Base-by-base conservation (phyloP, 2,888 invertebrate species). In the Melanchra persicariae region DNA sequence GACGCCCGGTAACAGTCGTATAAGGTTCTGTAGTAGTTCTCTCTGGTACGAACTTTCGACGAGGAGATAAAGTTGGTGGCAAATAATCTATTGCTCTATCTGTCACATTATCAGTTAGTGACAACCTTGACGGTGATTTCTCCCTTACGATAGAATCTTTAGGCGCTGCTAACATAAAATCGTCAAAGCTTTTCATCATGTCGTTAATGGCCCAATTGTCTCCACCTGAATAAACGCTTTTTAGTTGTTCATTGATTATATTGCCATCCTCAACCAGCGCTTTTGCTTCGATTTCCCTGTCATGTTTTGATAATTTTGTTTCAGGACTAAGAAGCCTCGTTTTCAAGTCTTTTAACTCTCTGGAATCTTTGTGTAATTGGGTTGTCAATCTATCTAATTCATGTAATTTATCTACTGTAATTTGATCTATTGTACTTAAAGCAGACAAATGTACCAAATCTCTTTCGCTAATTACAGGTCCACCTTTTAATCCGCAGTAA, bases 331-430 rank as follows among this genome's bases (percentile, higher is more conserved):
- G 94, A 81, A 98, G 94, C 91, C 97, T 97, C 86, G 97, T 96
- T 93, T 97, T 97, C 82, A 98, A 95, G 91, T 98, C 97, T 93
- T 97, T 97, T 86, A 98, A 96, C 92, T 97, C 97, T 91, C 97
- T 97, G 73, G 98, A 97, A 94, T 98, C 98, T 93, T 97, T 97
- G 87, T 98, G 97, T 89, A 98, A 96, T 94, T 98, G 98, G 82
- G 96, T 97, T 90, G 97, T 97, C 88, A 98, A 92, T 91, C 97
- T 96, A 96, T 98, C 98, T 92, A 98, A 96, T 95, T 98, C 98
- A 88, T 97, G 97, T 90, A 98, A 96, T 95, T 98, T 98, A 92
- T 97, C 97, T 91, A 98, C 97, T 70, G 98, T 97, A 78, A 97
- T 97, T 93, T 98, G 97, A 93, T 98, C 98, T 90, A 98, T 97